Evolutionary conservation across 2,888 invertebrate genomes (phyloP).

Genomic region (Habrosyne pyritoides): DNA sequence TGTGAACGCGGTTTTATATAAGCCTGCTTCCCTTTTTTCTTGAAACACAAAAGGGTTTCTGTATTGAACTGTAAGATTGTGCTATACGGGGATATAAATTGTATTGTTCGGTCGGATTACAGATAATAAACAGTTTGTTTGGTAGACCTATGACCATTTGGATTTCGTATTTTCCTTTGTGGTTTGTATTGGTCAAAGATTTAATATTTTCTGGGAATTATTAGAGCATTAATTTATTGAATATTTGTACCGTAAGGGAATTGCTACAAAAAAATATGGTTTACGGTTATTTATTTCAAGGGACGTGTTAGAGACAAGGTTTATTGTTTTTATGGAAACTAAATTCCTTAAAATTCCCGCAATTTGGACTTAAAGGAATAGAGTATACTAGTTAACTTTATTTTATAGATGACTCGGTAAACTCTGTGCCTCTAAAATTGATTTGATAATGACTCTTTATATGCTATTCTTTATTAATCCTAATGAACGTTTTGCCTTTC

Average conservation of each 20-base stretch:
- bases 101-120: slow-evolving; percentile 54
- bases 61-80: slow-evolving; percentile 40
- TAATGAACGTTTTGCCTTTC: too few relatives aligned
- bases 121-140: slow-evolving; percentile 54
- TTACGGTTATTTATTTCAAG: too few relatives aligned
- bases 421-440: too few relatives aligned
- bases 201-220: background rate
- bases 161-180: slow-evolving; percentile 20
- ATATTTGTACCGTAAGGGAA: background rate
- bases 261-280: background rate
- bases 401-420: too few relatives aligned
- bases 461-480: too few relatives aligned
- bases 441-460: too few relatives aligned
- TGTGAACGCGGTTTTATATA: slow-evolving; percentile 48
- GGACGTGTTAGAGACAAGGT: too few relatives aligned
- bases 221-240: background rate
- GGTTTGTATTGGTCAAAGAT: slow-evolving; percentile 7
- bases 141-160: slow-evolving; percentile 25
- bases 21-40: slow-evolving; percentile 38
- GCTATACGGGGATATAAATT: slow-evolving; percentile 45
- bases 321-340: too few relatives aligned
- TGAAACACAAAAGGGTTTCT: slow-evolving; percentile 48
- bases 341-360: too few relatives aligned
- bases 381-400: too few relatives aligned
- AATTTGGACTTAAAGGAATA: too few relatives aligned